These are phyloP conservation scores for Thaumetopoea pityocampa DNA, from an alignment of 1,140 invertebrate genomes.

Conservation along the genomic window DNA sequence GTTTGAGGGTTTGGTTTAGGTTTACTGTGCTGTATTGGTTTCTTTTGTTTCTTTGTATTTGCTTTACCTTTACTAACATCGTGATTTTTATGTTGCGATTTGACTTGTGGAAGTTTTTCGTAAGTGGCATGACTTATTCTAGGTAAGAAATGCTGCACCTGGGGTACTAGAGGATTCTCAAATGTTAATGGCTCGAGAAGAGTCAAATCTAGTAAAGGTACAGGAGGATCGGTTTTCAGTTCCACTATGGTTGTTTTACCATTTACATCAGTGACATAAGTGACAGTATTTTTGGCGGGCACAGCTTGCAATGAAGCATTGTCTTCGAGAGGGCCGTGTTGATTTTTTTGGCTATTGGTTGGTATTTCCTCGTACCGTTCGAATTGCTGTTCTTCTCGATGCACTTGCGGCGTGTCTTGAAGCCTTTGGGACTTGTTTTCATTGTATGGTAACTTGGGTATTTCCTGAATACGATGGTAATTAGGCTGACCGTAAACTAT, in stretches of 20 bases:
- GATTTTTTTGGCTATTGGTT: background rate
- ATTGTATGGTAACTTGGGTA: background rate
- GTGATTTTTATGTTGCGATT: too few relatives aligned
- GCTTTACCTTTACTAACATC: conserved; percentile 28
- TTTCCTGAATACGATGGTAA: background rate
- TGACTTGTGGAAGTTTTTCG: conserved; percentile 36
- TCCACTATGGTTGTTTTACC: conserved; percentile 50
- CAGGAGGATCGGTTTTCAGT: conserved; percentile 46
- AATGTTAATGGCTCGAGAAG: conserved; percentile 62
- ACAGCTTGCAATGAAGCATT: conserved; percentile 34
- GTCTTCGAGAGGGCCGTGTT: conserved; percentile 20
- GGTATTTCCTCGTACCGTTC: conserved; percentile 5
- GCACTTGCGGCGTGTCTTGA: conserved; percentile 4
- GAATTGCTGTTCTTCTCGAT: conserved; percentile 2
- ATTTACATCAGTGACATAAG: conserved; percentile 33
- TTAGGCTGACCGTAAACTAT: conserved; percentile 8
- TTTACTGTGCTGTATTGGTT: conserved; percentile 15
- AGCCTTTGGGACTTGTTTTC: conserved; percentile 14
- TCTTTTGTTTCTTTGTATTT: conserved; percentile 44
- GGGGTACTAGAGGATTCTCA: conserved; percentile 61
- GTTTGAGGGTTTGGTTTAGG: conserved; percentile 14
- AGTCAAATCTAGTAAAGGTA: conserved; percentile 55
- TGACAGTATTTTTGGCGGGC: conserved; percentile 37
- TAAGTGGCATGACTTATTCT: conserved; percentile 53
- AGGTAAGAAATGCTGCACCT: conserved; percentile 65